Evolutionary conservation across 1,140 invertebrate genomes (phyloP), one percentile per base, ranked within the genome.

Genomic region (Tachypleus tridentatus): DNA sequence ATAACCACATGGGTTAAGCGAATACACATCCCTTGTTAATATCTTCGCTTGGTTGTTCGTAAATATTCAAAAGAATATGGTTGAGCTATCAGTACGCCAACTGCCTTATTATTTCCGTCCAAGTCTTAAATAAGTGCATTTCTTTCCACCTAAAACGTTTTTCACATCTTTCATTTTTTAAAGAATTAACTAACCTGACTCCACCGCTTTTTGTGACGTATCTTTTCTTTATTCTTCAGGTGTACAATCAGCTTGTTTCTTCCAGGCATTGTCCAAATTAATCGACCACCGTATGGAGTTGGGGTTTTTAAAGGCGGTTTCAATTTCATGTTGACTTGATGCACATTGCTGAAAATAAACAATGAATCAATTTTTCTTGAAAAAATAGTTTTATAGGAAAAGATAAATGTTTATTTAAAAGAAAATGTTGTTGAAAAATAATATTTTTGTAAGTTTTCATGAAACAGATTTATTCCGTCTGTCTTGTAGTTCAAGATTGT

Each of bases 201-300:
- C 71, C 73, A 74, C 57, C 73, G 57, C 59, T 74, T 74, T 58
- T 70, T 29, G 50, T 72, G 93, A 75, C 96, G 84, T 74, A 99
- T 98, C 72, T 93, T 95, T 73, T 86, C 85, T 75, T 98, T 98
- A 75, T 98, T 94, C 77, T 99, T 99, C 62, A 98, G 78, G 77
- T 99, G 97, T 49, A 93, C 91, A 67, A 96, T 91, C 83, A 98
- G 92, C 77, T 95, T 95, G 3, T 96, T 98, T 77, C 95, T 96
- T 58, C 96, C 96, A 3, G 97, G 97, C 58, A 99, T 79, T 0
- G 88, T 88, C 91, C 95, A 99, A 3, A 89, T 85, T 47, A 99
- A 79, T 64, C 92, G 80, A 61, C 96, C 97, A 8, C 97, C 97
- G 71, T 98, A 99, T 0, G 96, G 96, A 0, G 96, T 93, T 2